Evolutionary conservation across 2,113 vertebrate species (phyloP).

Genomic region (Podarcis raffonei): DNA sequence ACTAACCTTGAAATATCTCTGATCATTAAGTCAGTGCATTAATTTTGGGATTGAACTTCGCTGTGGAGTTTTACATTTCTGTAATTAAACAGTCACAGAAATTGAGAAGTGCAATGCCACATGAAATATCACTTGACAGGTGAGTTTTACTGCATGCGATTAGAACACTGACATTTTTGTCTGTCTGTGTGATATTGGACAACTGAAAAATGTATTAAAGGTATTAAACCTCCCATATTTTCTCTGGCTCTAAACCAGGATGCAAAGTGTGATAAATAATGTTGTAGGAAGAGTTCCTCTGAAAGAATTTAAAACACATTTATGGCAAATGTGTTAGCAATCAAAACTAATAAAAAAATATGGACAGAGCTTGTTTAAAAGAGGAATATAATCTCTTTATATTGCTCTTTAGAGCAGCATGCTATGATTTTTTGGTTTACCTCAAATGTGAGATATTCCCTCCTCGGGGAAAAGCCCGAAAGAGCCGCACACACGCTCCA

Average conservation of each 20-base stretch:
- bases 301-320: constrained; percentile 66
- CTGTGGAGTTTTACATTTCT: constrained; percentile 42
- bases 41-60: constrained; percentile 55
- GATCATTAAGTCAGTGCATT: constrained; percentile 55
- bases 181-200: constrained; percentile 63
- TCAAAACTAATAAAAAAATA: constrained; percentile 62
- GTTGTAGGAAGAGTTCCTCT: constrained; percentile 55
- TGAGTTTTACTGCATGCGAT: constrained; percentile 64
- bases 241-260: constrained; percentile 63
- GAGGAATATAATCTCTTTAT: constrained; percentile 15
- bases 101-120: constrained; percentile 55
- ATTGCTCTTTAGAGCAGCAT: constrained; percentile 8
- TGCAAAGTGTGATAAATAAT: constrained; percentile 64
- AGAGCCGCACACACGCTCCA: no score
- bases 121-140: constrained; percentile 63
- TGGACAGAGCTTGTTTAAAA: constrained; percentile 44
- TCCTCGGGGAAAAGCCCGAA: no score
- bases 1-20: constrained; percentile 54
- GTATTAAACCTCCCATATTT: constrained; percentile 70
- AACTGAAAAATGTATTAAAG: constrained; percentile 72
- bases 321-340: constrained; percentile 61
- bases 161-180: constrained; percentile 68
- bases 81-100: constrained; percentile 48
- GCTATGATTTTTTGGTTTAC: constrained; percentile 26
- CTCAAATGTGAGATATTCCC: constrained; percentile 27